Percentiles rank a stretch among this genome's conserved stretches.
These are phyloP conservation scores for Myxocyprinus asiaticus DNA, from an alignment of 2,113 vertebrate species.

Conservation along the genomic window DNA sequence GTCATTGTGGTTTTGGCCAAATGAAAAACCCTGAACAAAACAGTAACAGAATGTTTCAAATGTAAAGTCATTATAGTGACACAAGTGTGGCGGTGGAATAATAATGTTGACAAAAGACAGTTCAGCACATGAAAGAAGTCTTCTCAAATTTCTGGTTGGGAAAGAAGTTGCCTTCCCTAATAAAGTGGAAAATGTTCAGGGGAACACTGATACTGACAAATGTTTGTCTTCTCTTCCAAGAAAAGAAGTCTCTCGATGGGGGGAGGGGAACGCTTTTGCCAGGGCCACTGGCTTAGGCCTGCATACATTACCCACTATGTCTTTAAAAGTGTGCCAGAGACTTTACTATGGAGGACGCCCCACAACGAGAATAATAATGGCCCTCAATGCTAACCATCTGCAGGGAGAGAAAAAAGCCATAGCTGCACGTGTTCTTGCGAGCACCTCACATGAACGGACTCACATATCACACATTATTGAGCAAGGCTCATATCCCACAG, in stretches of 20 bases:
- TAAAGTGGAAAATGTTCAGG: conserved; percentile 54
- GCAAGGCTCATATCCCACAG: not conserved
- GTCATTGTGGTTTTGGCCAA: not conserved
- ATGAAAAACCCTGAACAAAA: not conserved
- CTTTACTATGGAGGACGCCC: conserved; percentile 75
- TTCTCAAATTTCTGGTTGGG: conserved; percentile 21
- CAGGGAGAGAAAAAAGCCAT: conserved; percentile 60
- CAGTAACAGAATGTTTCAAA: not conserved
- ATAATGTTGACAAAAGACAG: not conserved
- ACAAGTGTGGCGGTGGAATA: not conserved
- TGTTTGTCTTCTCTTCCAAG: conserved; percentile 68
- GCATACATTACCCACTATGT: conserved; percentile 78
- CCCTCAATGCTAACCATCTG: conserved; percentile 80
- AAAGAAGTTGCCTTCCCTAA: conserved; percentile 40
- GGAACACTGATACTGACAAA: conserved; percentile 66
- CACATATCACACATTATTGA: conserved; percentile 30
- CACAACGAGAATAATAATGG: conserved; percentile 78
- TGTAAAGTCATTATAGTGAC: no score
- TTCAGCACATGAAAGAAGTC: not conserved
- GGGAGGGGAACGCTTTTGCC: conserved; percentile 65
- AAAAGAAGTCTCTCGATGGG: conserved; percentile 55
- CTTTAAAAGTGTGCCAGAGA: conserved; percentile 83
- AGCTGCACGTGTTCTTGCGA: conserved; percentile 52
- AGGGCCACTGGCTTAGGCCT: conserved; percentile 72
- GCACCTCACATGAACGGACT: conserved; percentile 57